Evolutionary conservation across 2,797 vertebrate species (phyloP), one percentile per base, ranked within the genome.

Genomic region (Botia almorhae): DNA sequence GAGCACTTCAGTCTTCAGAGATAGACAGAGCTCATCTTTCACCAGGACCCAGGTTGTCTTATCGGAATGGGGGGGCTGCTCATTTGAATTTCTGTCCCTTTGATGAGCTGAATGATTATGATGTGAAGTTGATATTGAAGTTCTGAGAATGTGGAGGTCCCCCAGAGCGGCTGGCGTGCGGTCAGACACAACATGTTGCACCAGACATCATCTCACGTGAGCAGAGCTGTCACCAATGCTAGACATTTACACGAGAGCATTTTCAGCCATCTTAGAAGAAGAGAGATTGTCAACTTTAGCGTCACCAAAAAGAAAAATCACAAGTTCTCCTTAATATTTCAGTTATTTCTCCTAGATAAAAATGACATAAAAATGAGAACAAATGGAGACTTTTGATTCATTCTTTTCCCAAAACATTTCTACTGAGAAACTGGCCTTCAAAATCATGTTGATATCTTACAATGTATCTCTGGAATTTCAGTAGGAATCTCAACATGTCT

Each of bases 21-120:
- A 95, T 95, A 95, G 92, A 92, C 89, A 89, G 89, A 91, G 93
- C 92, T 94, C 93, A 94, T 94, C 92, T 93, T 94, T 95, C 93
- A 95, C 91, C 82, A 89, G 91, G 90, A 92, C 92, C 93, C 92
- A 93, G 94, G 91, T 94, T 90, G 91, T 90, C 92, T 92, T 92
- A 91, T 94, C 89, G 84, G 79, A 74, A 80, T 81, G 74, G 80
- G 46, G 50, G 61, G 72, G 58, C 76, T 75, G 85, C 92, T 94
- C 90, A 94, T 94, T 93, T 93, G 87, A 93, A 93, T 92, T 90
- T 86, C 90, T 89, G 91, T 92, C 90, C 90, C 88, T 89, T 91
- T 89, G 89, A 90, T 91, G 86, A 84, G 90, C 85, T 87, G 86
- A 90, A 85, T 85, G 77, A 90, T 92, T 90, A 88, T 89, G 89